Percentiles rank a stretch among this genome's conserved stretches.
Conservation (phyloP, 2,797 vertebrate species). For the Acanthopagrus latus region DNA sequence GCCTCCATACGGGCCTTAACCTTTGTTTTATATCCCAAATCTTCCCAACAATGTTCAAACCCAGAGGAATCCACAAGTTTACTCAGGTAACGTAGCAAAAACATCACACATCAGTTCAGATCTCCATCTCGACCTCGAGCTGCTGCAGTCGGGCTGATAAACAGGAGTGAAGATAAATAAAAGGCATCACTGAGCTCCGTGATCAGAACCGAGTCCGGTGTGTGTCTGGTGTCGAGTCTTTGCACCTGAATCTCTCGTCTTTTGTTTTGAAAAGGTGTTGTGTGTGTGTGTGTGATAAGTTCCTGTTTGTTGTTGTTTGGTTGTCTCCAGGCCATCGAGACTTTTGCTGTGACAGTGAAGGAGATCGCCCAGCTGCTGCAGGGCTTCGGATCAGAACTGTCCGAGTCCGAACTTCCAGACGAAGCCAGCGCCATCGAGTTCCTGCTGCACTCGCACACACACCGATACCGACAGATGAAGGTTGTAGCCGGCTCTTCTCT, state of each 20-base stretch:
- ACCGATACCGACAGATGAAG: slow-evolving; percentile 94
- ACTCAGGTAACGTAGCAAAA: no score
- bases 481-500: slow-evolving; percentile 68
- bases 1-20: not conserved
- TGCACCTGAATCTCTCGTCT: no score
- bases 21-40: no score
- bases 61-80: no score
- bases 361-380: slow-evolving; percentile 96
- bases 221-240: no score
- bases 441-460: slow-evolving; percentile 89
- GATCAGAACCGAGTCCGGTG: no score
- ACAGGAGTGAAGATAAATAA: no score
- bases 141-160: no score
- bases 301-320: slow-evolving; percentile 8
- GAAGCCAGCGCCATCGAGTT: slow-evolving; percentile 91
- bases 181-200: no score
- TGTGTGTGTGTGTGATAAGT: not conserved
- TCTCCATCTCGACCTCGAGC: no score
- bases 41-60: not conserved
- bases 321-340: slow-evolving; percentile 92
- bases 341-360: slow-evolving; percentile 96
- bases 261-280: no score
- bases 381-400: slow-evolving; percentile 93
- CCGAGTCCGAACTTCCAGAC: slow-evolving; percentile 92
- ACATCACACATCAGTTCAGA: no score